Base-by-base conservation (phyloP, 1,140 invertebrate species). In the Yoshiicerus persimilis region DNA sequence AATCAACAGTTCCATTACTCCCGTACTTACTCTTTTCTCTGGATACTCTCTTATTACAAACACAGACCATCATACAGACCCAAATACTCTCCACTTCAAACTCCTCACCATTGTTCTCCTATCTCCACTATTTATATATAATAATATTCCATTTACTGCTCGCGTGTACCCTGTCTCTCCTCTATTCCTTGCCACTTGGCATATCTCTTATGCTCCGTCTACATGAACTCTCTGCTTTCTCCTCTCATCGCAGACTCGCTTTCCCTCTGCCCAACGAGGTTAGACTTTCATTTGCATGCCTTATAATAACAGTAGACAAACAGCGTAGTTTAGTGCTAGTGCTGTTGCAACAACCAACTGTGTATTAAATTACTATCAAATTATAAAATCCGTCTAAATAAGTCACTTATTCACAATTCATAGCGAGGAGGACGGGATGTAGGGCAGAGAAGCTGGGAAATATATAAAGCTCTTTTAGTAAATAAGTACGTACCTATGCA, bases 361-460 rank as follows among this genome's bases (percentile, higher is more conserved):
- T 80, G 34, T 88, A 88, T 88, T 88, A 88, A 88, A 84, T 88
- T 88, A 83, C 75, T 32, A 80, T 80, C 87, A 85, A 88, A 88
- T 88, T 88, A 88, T 32, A 83, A 47, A 88, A 88, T 84, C 87
- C 83, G 80, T 88, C 87, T 84, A 84, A 70, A 70, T 77, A 64
- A 87, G 64, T 25, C 38, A 39, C 64, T 87, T 66, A 87, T 87
- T 64, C 75, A 75, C 34, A 34, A 87, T 87, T 87, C 56, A 87
- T 77, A 32, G 13, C n/a, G 66, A 34, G 1, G 70, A 34, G 36
- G 16, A 30, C 13, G 34, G 30, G 34, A 38, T 36, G 75, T 80
- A 80, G 75, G 75, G 11, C 75, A 80, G 34, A 11, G 13, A 70
- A 70, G 66, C 66, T 30, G 10, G 16, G 32, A 34, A 80, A 16